Base-by-base conservation (phyloP, 2,797 vertebrate species). In the Muscicapa comitata region DNA sequence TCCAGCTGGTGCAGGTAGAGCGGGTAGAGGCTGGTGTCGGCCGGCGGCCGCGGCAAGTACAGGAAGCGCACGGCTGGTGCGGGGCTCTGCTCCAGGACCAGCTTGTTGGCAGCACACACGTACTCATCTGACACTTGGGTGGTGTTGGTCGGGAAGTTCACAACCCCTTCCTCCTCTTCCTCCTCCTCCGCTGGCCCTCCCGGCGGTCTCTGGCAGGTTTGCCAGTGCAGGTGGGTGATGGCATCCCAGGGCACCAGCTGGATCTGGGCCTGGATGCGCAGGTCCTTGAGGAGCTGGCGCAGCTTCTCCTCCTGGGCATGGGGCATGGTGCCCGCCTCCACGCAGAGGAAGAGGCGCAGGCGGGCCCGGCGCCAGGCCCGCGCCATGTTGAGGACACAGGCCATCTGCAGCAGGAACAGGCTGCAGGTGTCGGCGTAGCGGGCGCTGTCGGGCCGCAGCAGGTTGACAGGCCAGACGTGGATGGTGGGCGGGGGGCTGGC, bases 381-480 rank as follows among this genome's bases (percentile, higher is more conserved):
- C 1, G 98, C 98, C 99, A 99, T 99, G 97, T 98, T 99, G 66
- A 99, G 98, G 86, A 99, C 98, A 3, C 99, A 99, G 1, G 98
- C 99, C 58, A 99, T 98, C 95, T 99, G 99, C 19, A 99, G 98
- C 80, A 99, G 97, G 97, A 99, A 99, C 23, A 99, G 98, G 40
- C 98, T 99, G 97, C 98, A 99, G 38, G 99, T 99, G 81, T 99
- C 99, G 0, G 99, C 99, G 3, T 99, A 99, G 93, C 98, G 98
- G 38, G 97, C 97, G 55, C 99, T 99, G 98, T 99, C 99, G 0
- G 99, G 99, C 2, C 98, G 98, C 57, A 99, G 92, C 33, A 99
- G 98, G 96, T 99, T 99, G 58, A 99, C 97, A 0, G 99, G 99
- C 99, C 99, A 99, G 24, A 99, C 99, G 5, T 99, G 99, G 12